Base-by-base conservation (phyloP, 2,888 invertebrate species). In the Apomyelois bistriatella region DNA sequence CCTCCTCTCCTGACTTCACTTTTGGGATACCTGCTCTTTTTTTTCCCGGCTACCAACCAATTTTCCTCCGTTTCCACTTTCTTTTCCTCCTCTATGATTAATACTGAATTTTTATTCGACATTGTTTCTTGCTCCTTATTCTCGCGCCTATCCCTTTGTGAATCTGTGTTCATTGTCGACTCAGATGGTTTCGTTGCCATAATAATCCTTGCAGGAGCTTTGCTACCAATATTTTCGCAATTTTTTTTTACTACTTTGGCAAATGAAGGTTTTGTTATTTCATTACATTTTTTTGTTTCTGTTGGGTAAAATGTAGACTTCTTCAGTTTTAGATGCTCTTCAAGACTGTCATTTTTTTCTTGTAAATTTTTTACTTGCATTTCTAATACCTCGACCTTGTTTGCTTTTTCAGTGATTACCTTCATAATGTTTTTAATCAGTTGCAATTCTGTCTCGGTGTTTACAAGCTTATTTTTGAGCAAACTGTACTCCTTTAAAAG, bases 1-100 rank as follows among this genome's bases (percentile, higher is more conserved):
- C 48, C 47, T 32, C 60, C 60, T 56, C 15, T 53, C 42, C 48
- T 58, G 1, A 60, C 54, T 40, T 57, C 47, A 12, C 32, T 49
- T 8, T 46, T 51, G 7, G 35, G 52, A 17, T 56, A 56, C n/a
- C 35, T 41, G 28, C 17, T 46, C 30, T 7, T 48, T 36, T 7
- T 48, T 10, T 35, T 48, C 8, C 7, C 16, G 3, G 36, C 47
- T 0, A n/a, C 16, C 28, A 28, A 35, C 47, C 36, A 48, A 1
- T 32, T 16, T 35, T 30, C 47, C n/a, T 35, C 35, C 8, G 8
- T 6, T 12, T 28, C 12, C 3, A 30, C 28, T 30, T 9, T 17
- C 13, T 30, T 30, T 30, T n/a, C 15, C 6, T 46, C 12, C 28
- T 46, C 12, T 12, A n/a, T n/a, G n/a, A n/a, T n/a, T n/a, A n/a